phyloP scores from a whole-genome alignment of 2,888 invertebrate species.

The Strigamia maritima region DNA sequence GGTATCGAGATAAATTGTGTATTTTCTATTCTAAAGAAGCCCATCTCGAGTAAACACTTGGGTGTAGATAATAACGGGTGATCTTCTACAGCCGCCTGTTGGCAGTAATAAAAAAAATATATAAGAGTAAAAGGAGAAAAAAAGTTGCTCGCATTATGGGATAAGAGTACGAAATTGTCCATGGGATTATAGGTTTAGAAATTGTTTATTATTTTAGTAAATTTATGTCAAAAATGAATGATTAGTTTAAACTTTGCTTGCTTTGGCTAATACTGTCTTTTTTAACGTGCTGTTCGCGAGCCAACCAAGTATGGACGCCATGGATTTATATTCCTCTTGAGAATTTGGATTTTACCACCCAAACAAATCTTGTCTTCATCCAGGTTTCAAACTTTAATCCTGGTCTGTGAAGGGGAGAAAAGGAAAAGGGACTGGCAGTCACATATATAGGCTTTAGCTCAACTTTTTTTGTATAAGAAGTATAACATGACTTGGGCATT shows the following conservation, averaged over 20 bases:
- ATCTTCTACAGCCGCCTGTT: neutral
- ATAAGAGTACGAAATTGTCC: neutral
- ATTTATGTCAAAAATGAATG: no score
- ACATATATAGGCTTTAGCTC: neutral
- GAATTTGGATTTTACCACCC: neutral
- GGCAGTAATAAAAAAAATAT: neutral
- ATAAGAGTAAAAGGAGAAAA: neutral
- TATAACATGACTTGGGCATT: neutral
- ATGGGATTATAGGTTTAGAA: no score
- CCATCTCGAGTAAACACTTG: neutral
- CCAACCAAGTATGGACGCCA: neutral
- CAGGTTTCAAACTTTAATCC: neutral
- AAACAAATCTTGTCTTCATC: neutral
- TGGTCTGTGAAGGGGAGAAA: neutral
- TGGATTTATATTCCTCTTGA: neutral
- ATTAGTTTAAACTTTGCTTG: no score
- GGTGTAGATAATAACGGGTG: neutral
- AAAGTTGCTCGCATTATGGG: neutral
- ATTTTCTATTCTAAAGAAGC: constrained; percentile 12
- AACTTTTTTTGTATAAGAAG: neutral
- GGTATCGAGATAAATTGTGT: neutral
- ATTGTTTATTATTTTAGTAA: no score
- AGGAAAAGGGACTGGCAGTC: neutral
- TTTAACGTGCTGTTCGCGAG: neutral
- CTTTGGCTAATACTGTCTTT: neutral